Evolutionary conservation across 35 echinoderm and acorn worm species (phyloP), one percentile per base, ranked within the genome.

Genomic region (Amphiura filiformis): DNA sequence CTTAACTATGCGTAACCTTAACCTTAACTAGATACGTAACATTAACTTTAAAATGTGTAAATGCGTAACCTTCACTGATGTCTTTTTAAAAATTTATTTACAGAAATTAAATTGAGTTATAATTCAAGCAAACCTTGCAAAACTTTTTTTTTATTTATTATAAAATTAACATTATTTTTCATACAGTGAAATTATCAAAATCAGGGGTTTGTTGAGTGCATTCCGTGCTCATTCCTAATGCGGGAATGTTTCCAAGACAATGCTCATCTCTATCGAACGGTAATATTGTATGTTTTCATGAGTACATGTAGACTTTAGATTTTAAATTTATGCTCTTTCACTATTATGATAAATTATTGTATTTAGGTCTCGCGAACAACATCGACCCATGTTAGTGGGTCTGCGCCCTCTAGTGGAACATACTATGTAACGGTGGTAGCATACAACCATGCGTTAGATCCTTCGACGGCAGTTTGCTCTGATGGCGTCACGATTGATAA

Each of bases 391-490:
- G 80, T 65, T 36, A 84, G 32, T 32, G 84, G 88, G 88, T 78
- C 31, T 3, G 88, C 88, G 11, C 88, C 88, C 0, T 37, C 80
- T 13, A 18, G 79, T 15, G 88, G 80, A 28, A 84, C 31, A 39
- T 90, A 84, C 81, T 76, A 84, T 47, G n/a, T 32, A 26, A 90
- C 88, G 76, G 88, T 90, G 12, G 39, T 90, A 75, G 88, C 88
- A 23, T 89, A 42, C 38, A 89, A 89, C 65, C 39, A 38, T 9
- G 88, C 88, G 15, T 38, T 82, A 22, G 79, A 89, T 18, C 79
- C 80, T 15, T 89, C 88, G 2, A 56, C 34, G 3, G 42, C 88
- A 15, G 36, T 89, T 35, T 89, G 79, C 23, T 89, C 88, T 31
- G 79, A 89, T 76, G 88, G 88, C 30, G 79, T 89, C 28, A 84